Evolutionary conservation across 92 coral and sea anemone genomes (phyloP), one percentile per base, ranked within the genome.

Genomic region (Zoanthus sansibaricus): DNA sequence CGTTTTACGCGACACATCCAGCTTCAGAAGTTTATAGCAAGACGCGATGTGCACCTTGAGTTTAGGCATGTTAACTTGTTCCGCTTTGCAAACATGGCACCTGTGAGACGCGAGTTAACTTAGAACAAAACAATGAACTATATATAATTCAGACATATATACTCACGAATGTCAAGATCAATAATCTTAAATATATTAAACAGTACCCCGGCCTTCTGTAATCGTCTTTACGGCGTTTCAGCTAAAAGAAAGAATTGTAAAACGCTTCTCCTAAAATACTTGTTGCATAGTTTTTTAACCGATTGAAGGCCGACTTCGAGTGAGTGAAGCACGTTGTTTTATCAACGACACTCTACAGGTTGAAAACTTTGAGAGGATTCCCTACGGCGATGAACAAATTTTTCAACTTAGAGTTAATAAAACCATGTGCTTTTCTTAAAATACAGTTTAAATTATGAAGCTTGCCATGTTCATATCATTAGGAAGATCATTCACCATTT

Each of bases 21-120:
- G 13, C 31, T 15, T 80, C 46, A 9, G 66, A 45, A 25, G 61
- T 80, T 56, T 67, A 13, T 46, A 64, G 21, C 85, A 80, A 11
- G 85, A 64, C n/a, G 13, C 17, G 15, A 80, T 80, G 32, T 80
- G 85, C 18, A 46, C 74, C 85, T 80, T 80, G 61, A 80, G 85
- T 17, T 80, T 80, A 45, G 85, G 85, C 59, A 80, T 80, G 85
- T 80, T 80, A 9, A 44, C 44, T 66, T 80, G 85, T 70, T 80
- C 85, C 66, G 6, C 46, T 32, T 66, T 46, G 74, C 85, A 80
- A 42, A 80, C 61, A 80, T 80, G 85, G 33, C 85, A 80, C 46
- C 85, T 80, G 85, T 44, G 42, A 21, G 75, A 16, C 17, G 20
- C 10, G 42, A 37, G 42, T 37, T 37, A 37, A 46, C n/a, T 25